Percentiles rank a stretch among this genome's conserved stretches.
Evolutionary conservation across 2,888 invertebrate genomes (phyloP).

Genomic region (Hoplodrina blanda): DNA sequence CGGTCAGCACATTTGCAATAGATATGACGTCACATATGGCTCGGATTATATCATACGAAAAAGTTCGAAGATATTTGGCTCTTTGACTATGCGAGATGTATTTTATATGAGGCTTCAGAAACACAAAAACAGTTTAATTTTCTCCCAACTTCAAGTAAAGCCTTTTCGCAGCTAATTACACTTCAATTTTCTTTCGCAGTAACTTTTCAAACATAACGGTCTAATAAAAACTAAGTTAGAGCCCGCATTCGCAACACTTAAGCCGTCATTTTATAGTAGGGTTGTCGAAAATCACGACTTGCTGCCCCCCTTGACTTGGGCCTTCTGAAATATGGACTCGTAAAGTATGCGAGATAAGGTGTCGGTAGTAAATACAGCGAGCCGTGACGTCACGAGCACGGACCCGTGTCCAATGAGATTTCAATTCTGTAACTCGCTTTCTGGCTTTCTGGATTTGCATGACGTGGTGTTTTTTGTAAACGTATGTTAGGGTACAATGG

Average conservation of each 20-base stretch:
- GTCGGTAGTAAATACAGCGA: slow-evolving; percentile 72
- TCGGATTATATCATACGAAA: slow-evolving; percentile 29
- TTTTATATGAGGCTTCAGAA: neutral
- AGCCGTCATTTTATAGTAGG: slow-evolving; percentile 54
- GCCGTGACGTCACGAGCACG: slow-evolving; percentile 63
- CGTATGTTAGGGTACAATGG: neutral
- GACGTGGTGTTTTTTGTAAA: slow-evolving; percentile 23
- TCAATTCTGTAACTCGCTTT: slow-evolving; percentile 73
- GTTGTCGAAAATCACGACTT: slow-evolving; percentile 56
- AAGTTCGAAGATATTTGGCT: slow-evolving; percentile 15
- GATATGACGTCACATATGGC: slow-evolving; percentile 19
- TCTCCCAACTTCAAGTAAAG: neutral
- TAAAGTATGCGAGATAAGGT: slow-evolving; percentile 68
- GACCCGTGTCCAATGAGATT: slow-evolving; percentile 72
- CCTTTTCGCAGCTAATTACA: slow-evolving; percentile 50
- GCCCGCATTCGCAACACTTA: slow-evolving; percentile 45
- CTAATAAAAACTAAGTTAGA: slow-evolving; percentile 52
- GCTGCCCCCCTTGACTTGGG: slow-evolving; percentile 18
- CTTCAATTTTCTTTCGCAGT: slow-evolving; percentile 36
- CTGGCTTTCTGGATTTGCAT: slow-evolving; percentile 66
- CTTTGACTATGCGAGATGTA: slow-evolving; percentile 7
- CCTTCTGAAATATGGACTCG: slow-evolving; percentile 59
- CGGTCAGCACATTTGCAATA: slow-evolving; percentile 47
- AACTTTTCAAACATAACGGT: slow-evolving; percentile 49
- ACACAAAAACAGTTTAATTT: slow-evolving; percentile 12